Evolutionary conservation across 2,113 vertebrate species (phyloP).

Genomic region (Tragelaphus scriptus): DNA sequence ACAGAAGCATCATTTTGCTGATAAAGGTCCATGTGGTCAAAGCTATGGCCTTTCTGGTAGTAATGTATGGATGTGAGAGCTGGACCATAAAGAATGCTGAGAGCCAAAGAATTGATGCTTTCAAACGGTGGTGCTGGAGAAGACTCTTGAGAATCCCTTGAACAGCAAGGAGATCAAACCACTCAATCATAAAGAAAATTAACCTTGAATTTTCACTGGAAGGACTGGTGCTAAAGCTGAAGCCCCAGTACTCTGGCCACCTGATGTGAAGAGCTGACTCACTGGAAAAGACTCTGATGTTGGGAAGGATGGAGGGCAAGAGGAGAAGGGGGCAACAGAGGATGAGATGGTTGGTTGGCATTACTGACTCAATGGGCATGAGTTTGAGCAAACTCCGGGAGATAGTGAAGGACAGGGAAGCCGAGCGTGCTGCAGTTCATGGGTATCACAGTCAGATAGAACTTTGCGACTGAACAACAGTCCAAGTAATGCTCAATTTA

Average conservation of each 20-base stretch:
- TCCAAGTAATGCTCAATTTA: not conserved
- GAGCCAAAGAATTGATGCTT: not conserved
- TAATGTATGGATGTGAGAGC: not conserved
- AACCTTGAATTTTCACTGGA: not conserved
- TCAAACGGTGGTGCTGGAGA: not conserved
- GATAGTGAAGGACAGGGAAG: not conserved
- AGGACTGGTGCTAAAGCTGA: not conserved
- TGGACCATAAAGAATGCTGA: not conserved
- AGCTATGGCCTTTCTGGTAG: not conserved
- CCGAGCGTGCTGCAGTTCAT: rapidly evolving
- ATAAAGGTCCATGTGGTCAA: not conserved
- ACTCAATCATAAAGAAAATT: not conserved
- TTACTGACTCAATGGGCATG: not conserved
- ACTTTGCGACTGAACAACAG: not conserved
- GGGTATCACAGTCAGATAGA: not conserved
- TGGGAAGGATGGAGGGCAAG: not conserved
- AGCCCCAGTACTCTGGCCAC: not conserved
- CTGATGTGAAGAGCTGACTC: not conserved
- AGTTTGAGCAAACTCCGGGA: not conserved
- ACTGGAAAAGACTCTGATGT: not conserved
- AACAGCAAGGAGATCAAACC: not conserved
- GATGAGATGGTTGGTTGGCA: not conserved
- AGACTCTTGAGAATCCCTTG: not conserved
- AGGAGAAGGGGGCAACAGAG: not conserved
- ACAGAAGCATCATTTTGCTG: not conserved